Conservation (phyloP, 2,113 vertebrate genomes). For the Eudyptes chrysolophus region DNA sequence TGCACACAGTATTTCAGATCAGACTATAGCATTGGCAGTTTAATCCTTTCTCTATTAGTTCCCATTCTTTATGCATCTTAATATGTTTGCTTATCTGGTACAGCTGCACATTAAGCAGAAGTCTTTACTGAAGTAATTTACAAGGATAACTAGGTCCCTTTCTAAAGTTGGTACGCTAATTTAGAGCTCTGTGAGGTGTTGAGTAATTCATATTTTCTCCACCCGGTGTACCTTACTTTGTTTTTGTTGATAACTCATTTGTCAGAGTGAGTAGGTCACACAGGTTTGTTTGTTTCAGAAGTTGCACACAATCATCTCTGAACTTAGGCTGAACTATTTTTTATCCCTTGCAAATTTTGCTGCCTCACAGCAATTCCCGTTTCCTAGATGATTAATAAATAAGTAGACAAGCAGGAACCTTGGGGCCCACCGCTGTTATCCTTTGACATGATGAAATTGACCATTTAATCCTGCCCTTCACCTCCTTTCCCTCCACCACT, state of each 20-base stretch:
- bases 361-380: conserved; percentile 40
- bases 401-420: conserved; percentile 48
- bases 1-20: conserved; percentile 54
- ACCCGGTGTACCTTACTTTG: conserved; percentile 19
- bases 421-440: conserved; percentile 45
- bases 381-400: conserved; percentile 63
- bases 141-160: conserved; percentile 48
- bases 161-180: conserved; percentile 39
- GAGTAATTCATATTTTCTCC: conserved; percentile 56
- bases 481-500: conserved; percentile 33
- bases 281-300: conserved; percentile 40
- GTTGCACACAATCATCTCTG: conserved; percentile 27
- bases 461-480: conserved; percentile 68
- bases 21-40: conserved; percentile 40
- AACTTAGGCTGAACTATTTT: conserved; percentile 48
- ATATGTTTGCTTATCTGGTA: conserved; percentile 67
- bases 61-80: conserved; percentile 63
- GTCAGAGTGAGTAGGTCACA: conserved; percentile 34
- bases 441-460: conserved; percentile 67
- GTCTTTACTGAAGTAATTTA: conserved; percentile 62
- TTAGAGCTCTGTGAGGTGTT: conserved; percentile 53
- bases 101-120: conserved; percentile 55
- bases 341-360: conserved; percentile 60
- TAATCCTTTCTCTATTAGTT: conserved; percentile 67
- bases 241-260: conserved; percentile 51